A percentile compares a stretch with the other conserved stretches of the same genome.
Evolutionary conservation across 1,140 invertebrate genomes (phyloP).

Genomic region (Cecropterus lyciades): DNA sequence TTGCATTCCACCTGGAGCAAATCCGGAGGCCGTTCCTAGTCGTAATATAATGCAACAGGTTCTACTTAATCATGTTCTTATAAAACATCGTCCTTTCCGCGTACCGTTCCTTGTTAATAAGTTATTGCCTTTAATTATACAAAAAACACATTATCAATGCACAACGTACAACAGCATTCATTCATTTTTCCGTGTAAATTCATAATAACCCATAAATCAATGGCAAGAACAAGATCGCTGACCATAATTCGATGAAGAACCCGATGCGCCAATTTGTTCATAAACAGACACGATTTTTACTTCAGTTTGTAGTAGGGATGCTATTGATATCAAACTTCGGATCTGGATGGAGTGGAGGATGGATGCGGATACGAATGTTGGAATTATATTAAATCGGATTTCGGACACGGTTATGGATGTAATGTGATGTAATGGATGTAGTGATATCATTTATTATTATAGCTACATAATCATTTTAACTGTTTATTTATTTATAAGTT

Average conservation of each 20-base stretch:
- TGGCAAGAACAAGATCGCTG: background rate
- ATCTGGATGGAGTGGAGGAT: no score
- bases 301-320: background rate
- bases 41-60: conserved; percentile 16
- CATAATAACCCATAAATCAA: conserved; percentile 1
- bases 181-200: background rate
- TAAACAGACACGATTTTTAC: background rate
- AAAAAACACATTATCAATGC: conserved; percentile 17
- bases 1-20: no score
- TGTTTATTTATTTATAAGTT: no score
- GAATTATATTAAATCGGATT: no score
- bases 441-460: no score
- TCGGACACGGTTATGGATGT: no score
- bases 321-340: no score
- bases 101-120: conserved; percentile 6
- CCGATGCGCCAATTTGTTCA: conserved; percentile 5
- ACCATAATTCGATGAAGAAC: conserved; percentile 5
- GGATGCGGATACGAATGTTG: no score
- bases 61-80: conserved; percentile 5
- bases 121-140: background rate
- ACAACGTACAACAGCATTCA: background rate
- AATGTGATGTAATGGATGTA: conserved; percentile 7
- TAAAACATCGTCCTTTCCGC: conserved; percentile 3
- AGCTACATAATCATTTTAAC: no score
- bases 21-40: no score